Conservation (phyloP, 2,888 invertebrate genomes). For the Noctua fimbriata region DNA sequence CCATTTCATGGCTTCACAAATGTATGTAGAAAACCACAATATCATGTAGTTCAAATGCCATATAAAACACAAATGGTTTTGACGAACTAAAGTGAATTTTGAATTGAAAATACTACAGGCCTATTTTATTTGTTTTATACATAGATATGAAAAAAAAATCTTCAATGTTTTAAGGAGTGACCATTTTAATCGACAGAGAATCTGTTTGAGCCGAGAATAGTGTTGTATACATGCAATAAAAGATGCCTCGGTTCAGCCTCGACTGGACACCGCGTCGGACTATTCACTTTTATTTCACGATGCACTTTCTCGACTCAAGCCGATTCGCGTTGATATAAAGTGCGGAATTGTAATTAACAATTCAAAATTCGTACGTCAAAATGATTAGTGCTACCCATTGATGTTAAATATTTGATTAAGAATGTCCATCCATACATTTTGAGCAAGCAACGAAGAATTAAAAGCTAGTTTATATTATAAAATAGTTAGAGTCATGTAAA, state of each 20-base stretch:
- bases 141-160: neutral
- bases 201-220: neutral
- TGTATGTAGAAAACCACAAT: slow-evolving; percentile 3
- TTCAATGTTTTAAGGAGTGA: neutral
- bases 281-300: neutral
- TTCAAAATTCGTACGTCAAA: slow-evolving; percentile 14
- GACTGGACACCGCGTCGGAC: neutral
- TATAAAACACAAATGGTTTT: slow-evolving; percentile 13
- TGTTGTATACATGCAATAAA: neutral
- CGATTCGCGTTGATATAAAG: neutral
- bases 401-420: slow-evolving; percentile 7
- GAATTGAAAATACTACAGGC: neutral
- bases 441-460: slow-evolving; percentile 64
- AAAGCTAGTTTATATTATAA: slow-evolving; percentile 39
- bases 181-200: neutral
- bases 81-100: neutral
- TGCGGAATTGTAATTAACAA: neutral
- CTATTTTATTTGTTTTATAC: neutral
- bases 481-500: slow-evolving; percentile 58
- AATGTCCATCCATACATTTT: slow-evolving; percentile 57
- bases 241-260: neutral
- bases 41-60: slow-evolving; percentile 3
- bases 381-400: neutral
- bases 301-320: neutral
- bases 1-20: neutral